Percentiles rank a stretch among this genome's conserved stretches.
Conservation (phyloP, 2,113 vertebrate genomes). For the Laterallus jamaicensis region DNA sequence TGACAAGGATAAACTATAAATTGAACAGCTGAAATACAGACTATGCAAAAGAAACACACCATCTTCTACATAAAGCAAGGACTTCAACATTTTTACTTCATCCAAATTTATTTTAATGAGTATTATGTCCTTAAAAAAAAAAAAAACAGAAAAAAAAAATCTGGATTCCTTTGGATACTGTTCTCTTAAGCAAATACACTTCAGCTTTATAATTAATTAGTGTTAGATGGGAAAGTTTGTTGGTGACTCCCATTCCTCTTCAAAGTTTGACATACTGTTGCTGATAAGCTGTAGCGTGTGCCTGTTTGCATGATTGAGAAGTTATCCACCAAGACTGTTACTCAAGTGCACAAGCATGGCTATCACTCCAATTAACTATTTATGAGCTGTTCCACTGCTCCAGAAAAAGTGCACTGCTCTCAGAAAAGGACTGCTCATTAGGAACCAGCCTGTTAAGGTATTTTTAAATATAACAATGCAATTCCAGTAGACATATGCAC, state of each 20-base stretch:
- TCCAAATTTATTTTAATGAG: background rate
- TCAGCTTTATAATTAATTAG: background rate
- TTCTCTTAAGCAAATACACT: background rate
- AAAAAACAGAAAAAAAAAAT: background rate
- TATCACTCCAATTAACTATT: background rate
- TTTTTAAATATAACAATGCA: conserved; percentile 12
- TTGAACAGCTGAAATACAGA: background rate
- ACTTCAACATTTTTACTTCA: background rate
- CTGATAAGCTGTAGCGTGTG: background rate
- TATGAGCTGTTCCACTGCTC: conserved; percentile 42
- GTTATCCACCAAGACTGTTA: background rate
- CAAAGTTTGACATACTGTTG: background rate
- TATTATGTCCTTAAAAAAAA: background rate
- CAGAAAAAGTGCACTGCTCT: background rate
- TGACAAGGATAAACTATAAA: background rate
- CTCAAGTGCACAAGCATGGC: background rate
- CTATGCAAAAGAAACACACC: background rate
- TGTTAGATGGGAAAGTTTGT: background rate
- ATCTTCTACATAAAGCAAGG: background rate
- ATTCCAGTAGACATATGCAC: background rate
- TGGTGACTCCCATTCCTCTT: background rate
- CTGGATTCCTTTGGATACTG: background rate
- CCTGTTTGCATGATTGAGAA: background rate
- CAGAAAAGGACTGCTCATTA: background rate
- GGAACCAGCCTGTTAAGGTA: background rate